phyloP scores from a whole-genome alignment of 2,797 vertebrate genomes.

The Hemibagrus guttatus region DNA sequence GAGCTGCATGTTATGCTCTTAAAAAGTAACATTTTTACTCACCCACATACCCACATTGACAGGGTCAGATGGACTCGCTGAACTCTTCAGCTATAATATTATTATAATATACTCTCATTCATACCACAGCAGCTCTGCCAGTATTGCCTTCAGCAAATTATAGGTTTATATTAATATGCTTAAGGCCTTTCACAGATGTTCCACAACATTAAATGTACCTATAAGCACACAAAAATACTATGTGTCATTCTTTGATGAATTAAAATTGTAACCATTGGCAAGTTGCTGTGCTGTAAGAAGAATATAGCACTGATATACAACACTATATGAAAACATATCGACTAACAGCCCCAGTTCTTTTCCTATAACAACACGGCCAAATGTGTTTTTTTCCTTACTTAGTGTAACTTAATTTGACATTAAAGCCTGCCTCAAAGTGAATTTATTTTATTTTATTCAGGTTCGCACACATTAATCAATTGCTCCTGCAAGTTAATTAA shows the following conservation, averaged over 20 bases:
- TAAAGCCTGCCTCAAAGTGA: neutral
- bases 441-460: neutral
- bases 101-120: neutral
- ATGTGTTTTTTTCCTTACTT: neutral
- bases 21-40: neutral
- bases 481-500: neutral
- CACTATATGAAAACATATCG: neutral
- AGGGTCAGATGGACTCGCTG: neutral
- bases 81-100: constrained; percentile 3
- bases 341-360: neutral
- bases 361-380: neutral
- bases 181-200: neutral
- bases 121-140: constrained; percentile 2
- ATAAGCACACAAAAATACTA: neutral
- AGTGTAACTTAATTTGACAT: neutral
- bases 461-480: neutral
- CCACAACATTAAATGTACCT: neutral
- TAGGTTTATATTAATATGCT: neutral
- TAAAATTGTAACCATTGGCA: neutral
- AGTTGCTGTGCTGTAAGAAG: neutral
- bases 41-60: neutral
- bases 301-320: neutral
- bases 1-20: neutral
- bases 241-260: neutral
- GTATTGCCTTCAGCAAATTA: neutral